Percentiles rank a stretch among this genome's conserved stretches.
Evolutionary conservation across 2,888 invertebrate genomes (phyloP).

Genomic region (Trissolcus japonicus): DNA sequence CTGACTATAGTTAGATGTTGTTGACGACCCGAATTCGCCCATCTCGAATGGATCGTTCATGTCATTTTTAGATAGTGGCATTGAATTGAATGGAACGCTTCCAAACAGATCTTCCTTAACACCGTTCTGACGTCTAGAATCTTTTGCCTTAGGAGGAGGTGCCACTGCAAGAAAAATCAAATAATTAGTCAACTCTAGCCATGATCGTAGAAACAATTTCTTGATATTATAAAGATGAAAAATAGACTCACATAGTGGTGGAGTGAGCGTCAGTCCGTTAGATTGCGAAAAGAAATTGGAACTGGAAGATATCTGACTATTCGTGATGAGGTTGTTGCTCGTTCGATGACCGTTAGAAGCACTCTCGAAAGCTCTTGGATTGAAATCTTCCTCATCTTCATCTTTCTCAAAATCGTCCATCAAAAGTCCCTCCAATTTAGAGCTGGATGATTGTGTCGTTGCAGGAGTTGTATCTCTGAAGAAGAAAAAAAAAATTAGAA

Average conservation of each 20-base stretch:
- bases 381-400: conserved; percentile 88
- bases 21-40: conserved; percentile 81
- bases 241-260: conserved; percentile 82
- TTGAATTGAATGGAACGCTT: conserved; percentile 84
- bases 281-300: conserved; percentile 76
- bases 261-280: conserved; percentile 77
- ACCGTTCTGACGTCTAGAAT: conserved; percentile 75
- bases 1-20: conserved; percentile 77
- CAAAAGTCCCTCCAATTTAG: conserved; percentile 86
- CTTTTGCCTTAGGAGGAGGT: conserved; percentile 88
- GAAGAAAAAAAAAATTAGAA: conserved; percentile 5
- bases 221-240: too few relatives aligned
- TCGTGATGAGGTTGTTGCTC: conserved; percentile 66
- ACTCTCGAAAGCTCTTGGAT: conserved; percentile 90
- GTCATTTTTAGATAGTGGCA: conserved; percentile 73
- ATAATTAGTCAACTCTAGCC: too few relatives aligned
- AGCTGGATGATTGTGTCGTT: conserved; percentile 83
- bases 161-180: conserved; percentile 82
- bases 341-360: conserved; percentile 76
- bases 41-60: conserved; percentile 90
- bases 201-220: too few relatives aligned
- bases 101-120: conserved; percentile 87
- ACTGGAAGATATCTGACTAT: conserved; percentile 75
- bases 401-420: conserved; percentile 86
- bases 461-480: conserved; percentile 65